phyloP scores from a whole-genome alignment of 1,140 invertebrate genomes.

The Formica selysi region DNA sequence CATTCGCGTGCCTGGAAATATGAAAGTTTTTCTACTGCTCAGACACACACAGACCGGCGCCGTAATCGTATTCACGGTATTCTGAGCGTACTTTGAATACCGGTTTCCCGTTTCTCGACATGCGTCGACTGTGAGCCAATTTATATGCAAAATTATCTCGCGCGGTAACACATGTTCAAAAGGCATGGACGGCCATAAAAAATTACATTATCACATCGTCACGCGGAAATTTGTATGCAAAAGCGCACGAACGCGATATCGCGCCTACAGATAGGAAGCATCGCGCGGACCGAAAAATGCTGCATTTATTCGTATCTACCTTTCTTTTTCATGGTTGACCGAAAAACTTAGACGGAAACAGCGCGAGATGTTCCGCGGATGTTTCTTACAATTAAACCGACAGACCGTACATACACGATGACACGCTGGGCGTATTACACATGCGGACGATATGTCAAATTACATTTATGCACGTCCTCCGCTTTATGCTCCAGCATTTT shows the following conservation, averaged over 20 bases:
- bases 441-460: slow-evolving; percentile 12
- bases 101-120: slow-evolving; percentile 74
- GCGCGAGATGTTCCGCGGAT: not conserved
- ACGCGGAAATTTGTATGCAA: slow-evolving; percentile 70
- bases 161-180: slow-evolving; percentile 75
- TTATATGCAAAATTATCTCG: slow-evolving; percentile 77
- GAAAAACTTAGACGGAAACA: slow-evolving; percentile 41
- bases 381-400: not conserved
- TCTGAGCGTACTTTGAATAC: slow-evolving; percentile 73
- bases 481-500: slow-evolving; percentile 22
- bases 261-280: slow-evolving; percentile 46
- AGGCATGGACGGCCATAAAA: slow-evolving; percentile 66
- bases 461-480: slow-evolving; percentile 20
- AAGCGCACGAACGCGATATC: slow-evolving; percentile 68
- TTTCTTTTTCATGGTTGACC: slow-evolving; percentile 40
- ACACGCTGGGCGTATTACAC: not conserved
- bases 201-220: slow-evolving; percentile 74
- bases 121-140: slow-evolving; percentile 72
- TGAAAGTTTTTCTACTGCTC: slow-evolving; percentile 66
- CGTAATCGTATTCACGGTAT: slow-evolving; percentile 74
- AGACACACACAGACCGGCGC: slow-evolving; percentile 16
- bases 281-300: slow-evolving; percentile 44
- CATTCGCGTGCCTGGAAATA: slow-evolving; percentile 60
- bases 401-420: too few species aligned
- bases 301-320: slow-evolving; percentile 47